Evolutionary conservation across 2,888 invertebrate genomes (phyloP), one percentile per base, ranked within the genome.

Genomic region (Clanis bilineata): DNA sequence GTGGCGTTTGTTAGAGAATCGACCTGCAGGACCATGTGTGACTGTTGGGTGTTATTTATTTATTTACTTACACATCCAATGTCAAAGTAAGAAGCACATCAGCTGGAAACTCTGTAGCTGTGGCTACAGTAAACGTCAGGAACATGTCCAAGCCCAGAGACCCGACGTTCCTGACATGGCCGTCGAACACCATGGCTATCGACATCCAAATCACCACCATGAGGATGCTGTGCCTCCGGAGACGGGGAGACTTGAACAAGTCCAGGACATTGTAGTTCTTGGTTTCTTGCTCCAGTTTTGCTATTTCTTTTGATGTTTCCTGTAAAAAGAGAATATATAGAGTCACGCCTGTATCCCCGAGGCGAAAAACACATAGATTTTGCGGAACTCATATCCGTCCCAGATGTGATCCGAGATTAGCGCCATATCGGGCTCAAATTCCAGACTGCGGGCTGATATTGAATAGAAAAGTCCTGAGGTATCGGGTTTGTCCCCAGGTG

Each of bases 151-250:
- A 85, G 0, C 96, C 97, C 39, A 97, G 85, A 9, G 96, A 95
- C 2, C 96, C 96, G 0, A 97, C 97, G 76, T 97, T 97, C 72
- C 97, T 93, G 15, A 97, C 97, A 79, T 98, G 97, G 0, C 97
- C 97, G 77, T 97, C 97, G 80, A 97, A 97, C 0, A 96, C 96
- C 86, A 97, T 88, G 0, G 97, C 96, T 36, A 97, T 96, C 10
- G 95, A 93, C 94, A 96, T 96, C 97, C 97, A 97, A 66, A 97
- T 96, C 12, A 96, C 62, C 58, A 96, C 95, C 0, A 97, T 89
- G 0, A 97, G 88, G 45, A 97, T 84, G 6, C 96, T 85, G 65
- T 95, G 95, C 57, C 94, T 94, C 1, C 97, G 92, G 2, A 98
- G 85, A 0, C 96, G 93, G 0, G 97, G 96, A 0, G 96, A 96